phyloP scores from a whole-genome alignment of 1,140 invertebrate genomes.

The Galleria mellonella region DNA sequence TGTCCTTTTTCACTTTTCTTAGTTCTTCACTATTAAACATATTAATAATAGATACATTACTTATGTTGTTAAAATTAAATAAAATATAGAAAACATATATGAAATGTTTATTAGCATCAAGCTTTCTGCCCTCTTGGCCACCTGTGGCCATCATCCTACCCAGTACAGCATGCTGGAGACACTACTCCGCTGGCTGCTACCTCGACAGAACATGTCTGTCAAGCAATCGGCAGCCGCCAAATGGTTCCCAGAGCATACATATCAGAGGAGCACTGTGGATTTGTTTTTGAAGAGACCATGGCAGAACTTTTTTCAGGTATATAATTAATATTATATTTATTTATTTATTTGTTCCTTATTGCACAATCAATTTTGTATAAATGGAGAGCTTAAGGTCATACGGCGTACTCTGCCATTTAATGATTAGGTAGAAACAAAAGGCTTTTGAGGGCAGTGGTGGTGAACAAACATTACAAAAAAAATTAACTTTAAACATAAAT shows the following conservation, averaged over 20 bases:
- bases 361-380: too few species aligned
- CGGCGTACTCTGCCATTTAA: too few species aligned
- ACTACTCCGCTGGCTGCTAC: slow-evolving; percentile 40
- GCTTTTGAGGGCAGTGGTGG: too few species aligned
- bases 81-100: too few species aligned
- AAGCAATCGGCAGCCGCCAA: slow-evolving; percentile 20
- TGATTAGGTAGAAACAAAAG: too few species aligned
- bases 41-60: too few species aligned
- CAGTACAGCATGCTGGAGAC: slow-evolving; percentile 41
- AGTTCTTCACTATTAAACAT: too few species aligned
- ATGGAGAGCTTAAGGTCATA: too few species aligned
- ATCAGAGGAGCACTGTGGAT: slow-evolving; percentile 12
- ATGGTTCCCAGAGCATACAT: slow-evolving; percentile 35
- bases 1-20: too few species aligned
- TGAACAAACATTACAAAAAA: background rate
- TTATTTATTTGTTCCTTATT: too few species aligned
- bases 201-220: slow-evolving; percentile 18
- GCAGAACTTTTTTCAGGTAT: slow-evolving; percentile 41
- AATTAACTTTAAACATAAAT: background rate
- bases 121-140: slow-evolving; percentile 17
- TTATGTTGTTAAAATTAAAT: too few species aligned
- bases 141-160: slow-evolving; percentile 26
- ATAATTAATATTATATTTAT: background rate
- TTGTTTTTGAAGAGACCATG: slow-evolving; percentile 38
- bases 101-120: slow-evolving; percentile 13